Evolutionary conservation across 2,888 invertebrate genomes (phyloP), one percentile per base, ranked within the genome.

Genomic region (Mesopsocus fuscifrons): DNA sequence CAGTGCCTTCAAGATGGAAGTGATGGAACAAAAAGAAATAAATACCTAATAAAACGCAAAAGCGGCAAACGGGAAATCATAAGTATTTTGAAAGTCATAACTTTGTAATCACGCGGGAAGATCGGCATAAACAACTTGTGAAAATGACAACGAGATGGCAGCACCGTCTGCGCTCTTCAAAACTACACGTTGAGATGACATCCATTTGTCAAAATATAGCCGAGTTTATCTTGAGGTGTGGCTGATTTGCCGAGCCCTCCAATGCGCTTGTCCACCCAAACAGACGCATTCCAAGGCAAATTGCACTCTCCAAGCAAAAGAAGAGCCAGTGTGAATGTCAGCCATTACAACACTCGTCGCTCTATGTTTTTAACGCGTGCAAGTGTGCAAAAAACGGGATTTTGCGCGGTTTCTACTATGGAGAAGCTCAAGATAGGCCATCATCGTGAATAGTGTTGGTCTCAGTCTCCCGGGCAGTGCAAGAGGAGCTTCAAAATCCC

Each of bases 401-500:
- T 38, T 38, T 38, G 38, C 38, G 38, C 38, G 38, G 38, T 38
- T 17, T 9, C 26, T 26, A 6, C 26, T 6, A 11, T 26, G 8
- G 26, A 11, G 11, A 26, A 26, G 11, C 26, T 26, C 8, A 26
- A 26, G 26, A 26, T 26, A 11, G 26, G 11, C 26, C 6, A 9
- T 26, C 8, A 6, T 26, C 8, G 26, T 9, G 11, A 26, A 6
- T 9, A 26, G 6, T 26, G 26, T 6, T 26, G 31, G 43, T 43
- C 46, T 45, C 50, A 46, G 47, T 46, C 33, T 42, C 43, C 44
- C 41, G 46, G 49, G 41, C 49, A 44, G 45, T 34, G 46, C 42
- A 34, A 26, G 16, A 8, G n/a, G 34, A 16, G 35, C 17, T n/a
- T 21, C 22, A n/a, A n/a, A n/a, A n/a, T n/a, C n/a, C n/a, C n/a